Percentiles rank a stretch among this genome's conserved stretches.
These are phyloP conservation scores for Lepeophtheirus nordmannii DNA, from an alignment of 2,888 invertebrate genomes.

Conservation along the genomic window DNA sequence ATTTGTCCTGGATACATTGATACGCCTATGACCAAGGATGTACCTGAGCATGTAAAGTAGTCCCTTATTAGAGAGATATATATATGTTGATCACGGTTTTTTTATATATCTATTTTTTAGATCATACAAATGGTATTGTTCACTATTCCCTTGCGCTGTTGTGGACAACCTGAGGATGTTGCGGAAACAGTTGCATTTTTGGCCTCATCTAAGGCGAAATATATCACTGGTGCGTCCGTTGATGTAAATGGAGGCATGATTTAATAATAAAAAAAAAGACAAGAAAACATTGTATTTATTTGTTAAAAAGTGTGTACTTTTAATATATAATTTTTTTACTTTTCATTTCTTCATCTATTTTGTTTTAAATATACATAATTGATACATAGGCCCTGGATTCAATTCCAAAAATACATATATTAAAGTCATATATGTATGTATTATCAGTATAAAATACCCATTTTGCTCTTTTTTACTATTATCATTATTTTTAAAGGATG, in stretches of 20 bases:
- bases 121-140: slow-evolving; percentile 7
- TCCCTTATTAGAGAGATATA: too few relatives aligned
- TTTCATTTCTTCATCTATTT: too few relatives aligned
- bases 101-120: not conserved
- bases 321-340: too few relatives aligned
- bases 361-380: too few relatives aligned
- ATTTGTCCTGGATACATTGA: slow-evolving; percentile 23
- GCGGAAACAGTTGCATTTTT: slow-evolving; percentile 23
- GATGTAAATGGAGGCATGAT: slow-evolving; percentile 24
- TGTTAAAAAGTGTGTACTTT: too few relatives aligned
- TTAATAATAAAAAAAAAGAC: not conserved
- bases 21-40: slow-evolving; percentile 17
- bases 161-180: slow-evolving; percentile 25
- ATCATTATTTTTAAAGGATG: not conserved
- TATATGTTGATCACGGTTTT: too few relatives aligned
- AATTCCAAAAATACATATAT: too few relatives aligned
- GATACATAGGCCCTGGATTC: too few relatives aligned
- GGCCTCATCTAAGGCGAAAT: slow-evolving; percentile 11
- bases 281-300: too few relatives aligned
- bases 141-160: slow-evolving; percentile 15
- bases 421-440: too few relatives aligned
- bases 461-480: too few relatives aligned
- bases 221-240: slow-evolving; percentile 17
- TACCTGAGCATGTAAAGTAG: slow-evolving; percentile 22
- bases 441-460: too few relatives aligned